phyloP scores from a whole-genome alignment of 2,888 invertebrate genomes.

The Linhomoeus sp. region DNA sequence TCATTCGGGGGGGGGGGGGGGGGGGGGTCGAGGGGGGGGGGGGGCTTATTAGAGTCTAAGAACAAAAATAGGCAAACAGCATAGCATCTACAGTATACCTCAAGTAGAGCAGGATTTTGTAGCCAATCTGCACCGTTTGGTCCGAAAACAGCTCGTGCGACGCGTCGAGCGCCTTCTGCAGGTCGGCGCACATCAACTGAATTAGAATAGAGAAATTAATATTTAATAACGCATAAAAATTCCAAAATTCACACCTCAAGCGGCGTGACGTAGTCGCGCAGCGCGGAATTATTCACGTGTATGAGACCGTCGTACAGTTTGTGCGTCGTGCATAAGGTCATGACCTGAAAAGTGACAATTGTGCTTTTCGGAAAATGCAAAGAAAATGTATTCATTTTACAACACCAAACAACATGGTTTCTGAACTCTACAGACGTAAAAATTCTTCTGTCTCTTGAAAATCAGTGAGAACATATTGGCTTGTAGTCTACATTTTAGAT shows the following conservation, averaged over 20 bases:
- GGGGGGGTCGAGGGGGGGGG: no score
- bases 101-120: constrained; percentile 61
- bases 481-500: no score
- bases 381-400: no score
- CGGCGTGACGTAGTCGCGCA: constrained; percentile 52
- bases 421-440: no score
- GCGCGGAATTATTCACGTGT: constrained; percentile 54
- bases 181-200: constrained; percentile 20
- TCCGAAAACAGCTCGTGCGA: constrained; percentile 24
- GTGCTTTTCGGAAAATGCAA: neutral
- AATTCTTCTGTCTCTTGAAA: no score
- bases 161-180: constrained; percentile 10
- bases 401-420: no score
- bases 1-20: no score
- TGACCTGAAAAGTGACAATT: constrained; percentile 29
- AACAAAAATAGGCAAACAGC: no score
- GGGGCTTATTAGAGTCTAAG: no score
- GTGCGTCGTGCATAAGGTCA: constrained; percentile 41
- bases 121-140: constrained; percentile 44
- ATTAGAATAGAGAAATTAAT: neutral
- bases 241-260: constrained; percentile 37
- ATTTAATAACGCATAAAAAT: no score
- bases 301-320: constrained; percentile 49
- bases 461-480: no score
- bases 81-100: no score